Conservation (phyloP, 2,113 vertebrate species). For the Gymnogyps californianus region DNA sequence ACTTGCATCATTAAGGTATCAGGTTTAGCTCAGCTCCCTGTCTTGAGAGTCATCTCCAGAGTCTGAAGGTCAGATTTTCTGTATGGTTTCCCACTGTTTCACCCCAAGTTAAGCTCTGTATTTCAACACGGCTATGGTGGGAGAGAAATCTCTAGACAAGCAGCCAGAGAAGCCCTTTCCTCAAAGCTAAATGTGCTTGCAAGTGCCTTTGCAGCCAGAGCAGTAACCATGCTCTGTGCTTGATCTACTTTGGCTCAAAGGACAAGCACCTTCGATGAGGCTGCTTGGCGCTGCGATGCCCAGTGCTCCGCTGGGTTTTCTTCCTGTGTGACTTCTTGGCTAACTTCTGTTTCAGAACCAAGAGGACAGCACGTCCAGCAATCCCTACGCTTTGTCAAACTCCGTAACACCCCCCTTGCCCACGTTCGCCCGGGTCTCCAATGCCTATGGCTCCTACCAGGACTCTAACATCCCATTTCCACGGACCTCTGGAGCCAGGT, state of each 20-base stretch:
- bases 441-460: constrained; percentile 96
- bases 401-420: constrained; percentile 87
- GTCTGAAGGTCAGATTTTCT: not conserved
- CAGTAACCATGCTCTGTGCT: not conserved
- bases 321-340: not conserved
- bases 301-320: not conserved
- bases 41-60: not conserved
- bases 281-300: not conserved
- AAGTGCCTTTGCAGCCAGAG: not conserved
- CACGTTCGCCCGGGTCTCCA: constrained; percentile 90
- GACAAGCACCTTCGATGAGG: not conserved
- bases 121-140: not conserved
- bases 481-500: constrained; percentile 95
- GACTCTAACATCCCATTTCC: constrained; percentile 99
- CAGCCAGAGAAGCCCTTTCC: not conserved
- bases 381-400: constrained; percentile 85
- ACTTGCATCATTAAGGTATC: not conserved
- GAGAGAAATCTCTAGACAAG: not conserved
- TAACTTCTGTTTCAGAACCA: constrained; percentile 79
- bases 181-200: not conserved
- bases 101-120: not conserved
- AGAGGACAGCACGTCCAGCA: constrained; percentile 84
- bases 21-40: not conserved
- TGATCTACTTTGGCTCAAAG: not conserved
- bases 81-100: not conserved